Conservation (phyloP, 2,888 invertebrate species). For the Phania funesta region DNA sequence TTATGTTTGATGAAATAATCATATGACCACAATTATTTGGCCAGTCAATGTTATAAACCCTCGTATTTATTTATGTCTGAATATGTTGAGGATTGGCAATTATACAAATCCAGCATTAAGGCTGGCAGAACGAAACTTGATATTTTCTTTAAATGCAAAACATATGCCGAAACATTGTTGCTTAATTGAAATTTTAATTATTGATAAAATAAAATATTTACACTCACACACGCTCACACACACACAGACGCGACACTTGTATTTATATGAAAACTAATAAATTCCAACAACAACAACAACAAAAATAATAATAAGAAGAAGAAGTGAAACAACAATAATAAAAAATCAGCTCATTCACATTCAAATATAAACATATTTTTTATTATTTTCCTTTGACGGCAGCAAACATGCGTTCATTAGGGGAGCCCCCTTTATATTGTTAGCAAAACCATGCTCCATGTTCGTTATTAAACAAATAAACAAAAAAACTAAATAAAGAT, state of each 20-base stretch:
- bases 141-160: conserved; percentile 57
- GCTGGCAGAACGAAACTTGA: conserved; percentile 47
- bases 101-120: conserved; percentile 8
- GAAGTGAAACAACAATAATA: background rate
- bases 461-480: no score
- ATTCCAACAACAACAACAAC: background rate
- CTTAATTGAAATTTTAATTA: conserved; percentile 61
- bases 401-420: background rate
- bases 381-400: conserved; percentile 3
- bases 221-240: conserved; percentile 16
- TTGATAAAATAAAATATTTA: conserved; percentile 57
- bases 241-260: background rate
- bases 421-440: background rate
- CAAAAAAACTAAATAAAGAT: no score
- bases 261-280: background rate
- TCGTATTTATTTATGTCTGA: background rate
- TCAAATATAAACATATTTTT: background rate
- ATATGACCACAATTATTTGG: background rate
- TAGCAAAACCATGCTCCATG: background rate
- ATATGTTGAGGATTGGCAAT: background rate
- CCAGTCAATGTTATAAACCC: background rate
- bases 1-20: background rate
- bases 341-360: conserved; percentile 17
- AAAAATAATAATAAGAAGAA: background rate
- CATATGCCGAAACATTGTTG: conserved; percentile 61